Conservation (phyloP, 1,140 invertebrate genomes). For the Lepidurus couesii region DNA sequence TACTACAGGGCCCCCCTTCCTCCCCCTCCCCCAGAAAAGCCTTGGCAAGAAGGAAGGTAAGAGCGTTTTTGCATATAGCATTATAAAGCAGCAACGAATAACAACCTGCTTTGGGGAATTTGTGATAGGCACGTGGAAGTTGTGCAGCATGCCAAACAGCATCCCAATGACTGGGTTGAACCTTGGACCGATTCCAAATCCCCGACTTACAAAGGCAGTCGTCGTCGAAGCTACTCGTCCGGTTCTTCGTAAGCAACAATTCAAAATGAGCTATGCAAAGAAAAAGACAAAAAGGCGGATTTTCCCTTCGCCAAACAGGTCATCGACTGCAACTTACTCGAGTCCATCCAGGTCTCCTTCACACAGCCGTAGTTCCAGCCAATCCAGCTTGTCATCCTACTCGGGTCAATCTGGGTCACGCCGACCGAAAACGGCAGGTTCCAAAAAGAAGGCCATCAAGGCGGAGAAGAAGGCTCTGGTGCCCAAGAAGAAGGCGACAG, state of each 20-base stretch:
- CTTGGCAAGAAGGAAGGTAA: conserved; percentile 35
- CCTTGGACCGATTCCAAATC: conserved; percentile 81
- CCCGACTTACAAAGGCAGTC: conserved; percentile 50
- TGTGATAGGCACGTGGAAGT: conserved; percentile 33
- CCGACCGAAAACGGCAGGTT: conserved; percentile 31
- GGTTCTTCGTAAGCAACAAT: conserved; percentile 33
- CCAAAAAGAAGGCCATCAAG: not conserved
- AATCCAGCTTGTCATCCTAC: conserved; percentile 47
- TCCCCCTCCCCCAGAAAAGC: conserved; percentile 32
- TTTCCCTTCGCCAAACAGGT: not conserved
- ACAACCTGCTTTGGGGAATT: not conserved
- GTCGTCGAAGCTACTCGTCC: conserved; percentile 39
- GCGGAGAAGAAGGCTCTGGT: conserved; percentile 41
- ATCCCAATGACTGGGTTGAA: conserved; percentile 79
- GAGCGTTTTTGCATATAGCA: not conserved
- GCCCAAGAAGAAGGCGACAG: conserved; percentile 16
- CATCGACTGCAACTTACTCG: conserved; percentile 59
- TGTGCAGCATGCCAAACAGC: conserved; percentile 33
- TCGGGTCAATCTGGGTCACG: conserved; percentile 41
- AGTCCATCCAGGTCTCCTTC: conserved; percentile 53
- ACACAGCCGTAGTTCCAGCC: conserved; percentile 51
- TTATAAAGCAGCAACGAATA: not conserved
- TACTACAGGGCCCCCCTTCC: not conserved
- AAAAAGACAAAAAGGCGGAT: no score
- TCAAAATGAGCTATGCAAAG: no score